A percentile compares a stretch with the other conserved stretches of the same genome.
Evolutionary conservation across 2,888 invertebrate species (phyloP).

Genomic region (Papilio demoleus): DNA sequence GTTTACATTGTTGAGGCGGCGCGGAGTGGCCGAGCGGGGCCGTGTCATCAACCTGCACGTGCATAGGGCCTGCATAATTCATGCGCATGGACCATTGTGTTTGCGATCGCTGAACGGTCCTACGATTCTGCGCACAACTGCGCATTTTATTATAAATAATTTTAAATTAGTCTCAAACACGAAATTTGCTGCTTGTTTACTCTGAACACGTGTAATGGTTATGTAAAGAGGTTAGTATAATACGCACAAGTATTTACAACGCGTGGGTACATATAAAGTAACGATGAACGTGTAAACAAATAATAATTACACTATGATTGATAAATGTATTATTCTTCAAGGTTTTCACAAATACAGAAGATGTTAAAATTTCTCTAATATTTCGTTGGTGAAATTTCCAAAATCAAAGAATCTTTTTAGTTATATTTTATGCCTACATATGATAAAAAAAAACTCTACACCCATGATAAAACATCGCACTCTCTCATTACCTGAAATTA

Average conservation of each 20-base stretch:
- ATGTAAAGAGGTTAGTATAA: slow-evolving; percentile 32
- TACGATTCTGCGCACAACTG: slow-evolving; percentile 36
- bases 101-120: slow-evolving; percentile 32
- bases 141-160: slow-evolving; percentile 34
- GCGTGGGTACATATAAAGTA: slow-evolving; percentile 22
- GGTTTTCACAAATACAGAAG: background rate
- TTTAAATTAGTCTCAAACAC: slow-evolving; percentile 28
- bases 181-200: slow-evolving; percentile 34
- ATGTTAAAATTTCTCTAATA: background rate
- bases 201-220: slow-evolving; percentile 37
- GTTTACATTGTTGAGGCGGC: slow-evolving; percentile 42
- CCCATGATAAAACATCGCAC: background rate
- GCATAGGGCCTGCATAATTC: slow-evolving; percentile 70
- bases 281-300: slow-evolving; percentile 26
- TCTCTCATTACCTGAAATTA: too few species aligned
- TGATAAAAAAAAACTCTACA: too few species aligned
- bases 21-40: slow-evolving; percentile 7
- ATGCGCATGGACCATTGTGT: slow-evolving; percentile 61
- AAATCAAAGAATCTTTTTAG: background rate
- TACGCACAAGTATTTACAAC: slow-evolving; percentile 18
- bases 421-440: too few species aligned
- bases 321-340: background rate
- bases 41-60: slow-evolving; percentile 68
- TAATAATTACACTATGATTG: slow-evolving; percentile 8
- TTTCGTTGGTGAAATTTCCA: background rate